Percentiles rank a stretch among this genome's conserved stretches.
Conservation (phyloP, 1,140 invertebrate species). For the Cherax destructor region DNA sequence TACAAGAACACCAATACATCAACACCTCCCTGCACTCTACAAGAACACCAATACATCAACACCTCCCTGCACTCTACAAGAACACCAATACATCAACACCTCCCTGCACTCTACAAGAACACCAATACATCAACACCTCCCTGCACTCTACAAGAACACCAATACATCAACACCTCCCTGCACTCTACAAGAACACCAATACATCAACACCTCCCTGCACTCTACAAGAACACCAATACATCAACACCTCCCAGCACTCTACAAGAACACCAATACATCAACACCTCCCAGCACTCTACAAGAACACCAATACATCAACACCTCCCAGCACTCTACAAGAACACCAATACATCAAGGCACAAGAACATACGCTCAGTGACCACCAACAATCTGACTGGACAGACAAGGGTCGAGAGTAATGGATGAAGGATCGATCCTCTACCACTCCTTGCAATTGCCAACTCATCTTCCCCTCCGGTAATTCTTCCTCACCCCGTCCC, state of each 20-base stretch:
- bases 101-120: too few species aligned
- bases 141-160: not conserved
- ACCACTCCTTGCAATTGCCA: too few species aligned
- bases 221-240: too few species aligned
- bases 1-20: too few species aligned
- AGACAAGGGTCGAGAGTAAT: too few species aligned
- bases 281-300: not conserved
- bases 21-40: not conserved
- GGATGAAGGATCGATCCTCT: too few species aligned
- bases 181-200: not conserved
- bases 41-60: not conserved
- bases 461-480: too few species aligned
- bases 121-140: too few species aligned
- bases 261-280: not conserved
- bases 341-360: too few species aligned
- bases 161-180: not conserved
- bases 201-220: not conserved
- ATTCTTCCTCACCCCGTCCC: too few species aligned
- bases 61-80: not conserved
- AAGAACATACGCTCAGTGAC: too few species aligned
- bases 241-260: not conserved
- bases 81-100: not conserved
- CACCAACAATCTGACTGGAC: too few species aligned
- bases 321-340: not conserved
- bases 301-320: not conserved